Evolutionary conservation across 2,797 vertebrate species (phyloP).

Genomic region (Clamator glandarius): DNA sequence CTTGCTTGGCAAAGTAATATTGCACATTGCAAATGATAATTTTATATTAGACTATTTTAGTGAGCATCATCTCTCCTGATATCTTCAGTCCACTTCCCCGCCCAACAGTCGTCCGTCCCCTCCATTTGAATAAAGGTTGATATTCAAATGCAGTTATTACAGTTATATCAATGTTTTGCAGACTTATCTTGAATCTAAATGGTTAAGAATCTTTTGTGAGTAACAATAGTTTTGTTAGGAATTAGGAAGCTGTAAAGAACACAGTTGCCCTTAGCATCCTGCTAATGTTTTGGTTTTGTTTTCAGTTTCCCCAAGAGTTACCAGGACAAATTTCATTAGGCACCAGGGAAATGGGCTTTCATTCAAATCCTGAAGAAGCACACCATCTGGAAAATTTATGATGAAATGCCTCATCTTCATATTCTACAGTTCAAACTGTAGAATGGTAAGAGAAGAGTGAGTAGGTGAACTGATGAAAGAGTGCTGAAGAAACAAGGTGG

Average conservation of each 20-base stretch:
- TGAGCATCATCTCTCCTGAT: not conserved
- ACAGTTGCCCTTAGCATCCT: not conserved
- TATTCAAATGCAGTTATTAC: not conserved
- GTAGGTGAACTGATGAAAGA: not conserved
- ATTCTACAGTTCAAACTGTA: not conserved
- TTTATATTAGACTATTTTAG: not conserved
- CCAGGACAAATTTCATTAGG: not conserved
- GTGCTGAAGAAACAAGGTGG: not conserved
- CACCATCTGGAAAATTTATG: not conserved
- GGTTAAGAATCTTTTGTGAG: not conserved
- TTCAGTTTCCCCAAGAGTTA: not conserved
- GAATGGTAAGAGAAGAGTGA: not conserved
- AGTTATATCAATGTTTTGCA: not conserved
- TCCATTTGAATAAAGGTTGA: not conserved
- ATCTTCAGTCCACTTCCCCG: not conserved
- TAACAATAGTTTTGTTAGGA: not conserved
- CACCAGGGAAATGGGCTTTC: not conserved
- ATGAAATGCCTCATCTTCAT: not conserved
- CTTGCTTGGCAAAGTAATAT: not conserved
- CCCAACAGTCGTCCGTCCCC: no score
- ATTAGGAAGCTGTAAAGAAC: not conserved
- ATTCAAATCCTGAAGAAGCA: not conserved
- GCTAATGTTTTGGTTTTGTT: not conserved
- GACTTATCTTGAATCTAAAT: not conserved
- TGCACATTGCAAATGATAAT: not conserved